Evolutionary conservation across 2,888 invertebrate species (phyloP), one percentile per base, ranked within the genome.

Genomic region (Brachyptera risi): DNA sequence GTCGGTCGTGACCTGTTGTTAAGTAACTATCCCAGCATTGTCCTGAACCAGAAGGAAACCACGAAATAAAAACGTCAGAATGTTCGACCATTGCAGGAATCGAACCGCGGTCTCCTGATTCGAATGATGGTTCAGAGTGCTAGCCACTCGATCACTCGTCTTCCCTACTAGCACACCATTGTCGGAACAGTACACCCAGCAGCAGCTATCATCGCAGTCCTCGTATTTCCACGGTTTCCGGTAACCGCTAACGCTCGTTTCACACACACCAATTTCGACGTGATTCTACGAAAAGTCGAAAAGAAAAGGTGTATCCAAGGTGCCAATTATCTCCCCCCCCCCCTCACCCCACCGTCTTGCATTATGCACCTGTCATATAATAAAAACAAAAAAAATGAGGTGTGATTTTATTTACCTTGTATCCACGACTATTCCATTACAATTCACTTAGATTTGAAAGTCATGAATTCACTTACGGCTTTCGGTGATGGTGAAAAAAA

Each of bases 141-240:
- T n/a, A n/a, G n/a, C n/a, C n/a, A n/a, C n/a, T n/a, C n/a, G n/a
- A n/a, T n/a, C n/a, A n/a, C n/a, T n/a, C n/a, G n/a, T n/a, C n/a
- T n/a, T n/a, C n/a, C n/a, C n/a, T n/a, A n/a, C n/a, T n/a, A n/a
- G n/a, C n/a, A 40, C 40, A 40, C n/a, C 40, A n/a, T 17, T 42
- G 42, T 19, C 42, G 42, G 19, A 17, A 42, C 42, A 42, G 42
- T 17, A 2, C 5, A 42, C 17, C 19, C 17, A 17, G 21, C 42
- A 17, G 21, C 42, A 21, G 19, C 42, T 42, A 7, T 42, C n/a
- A 17, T 38, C 42, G 21, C 19, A 17, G 42, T 15, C 19, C 4
- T 42, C 42, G 19, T 21, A 42, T 42, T 42, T 42, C 42, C 42
- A 42, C n/a, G 42, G 42, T 42, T 42, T 42, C 42, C 42, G 42